Conservation (phyloP, 2,113 vertebrate genomes). For the Myrmecophaga tridactyla region DNA sequence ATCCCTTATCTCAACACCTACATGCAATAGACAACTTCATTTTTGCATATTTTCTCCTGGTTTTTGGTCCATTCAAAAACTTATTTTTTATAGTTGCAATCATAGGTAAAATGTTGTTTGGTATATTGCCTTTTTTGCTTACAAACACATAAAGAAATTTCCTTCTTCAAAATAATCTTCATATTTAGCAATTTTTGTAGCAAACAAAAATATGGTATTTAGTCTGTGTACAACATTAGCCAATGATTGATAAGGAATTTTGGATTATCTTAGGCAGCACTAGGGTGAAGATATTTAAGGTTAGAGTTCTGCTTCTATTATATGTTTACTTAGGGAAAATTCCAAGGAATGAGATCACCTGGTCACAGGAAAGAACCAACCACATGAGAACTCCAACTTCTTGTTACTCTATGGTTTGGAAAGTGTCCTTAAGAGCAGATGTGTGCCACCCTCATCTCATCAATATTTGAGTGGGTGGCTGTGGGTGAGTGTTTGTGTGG, state of each 20-base stretch:
- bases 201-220: background rate
- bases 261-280: background rate
- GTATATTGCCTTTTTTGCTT: background rate
- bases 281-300: background rate
- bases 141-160: background rate
- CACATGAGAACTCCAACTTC: background rate
- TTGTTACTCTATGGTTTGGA: background rate
- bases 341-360: background rate
- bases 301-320: background rate
- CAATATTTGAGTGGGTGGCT: accelerated
- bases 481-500: too few species aligned
- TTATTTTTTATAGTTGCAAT: background rate
- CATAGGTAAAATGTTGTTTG: background rate
- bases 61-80: background rate
- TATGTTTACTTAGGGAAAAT: background rate
- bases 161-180: too few species aligned
- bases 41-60: background rate
- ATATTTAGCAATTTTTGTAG: background rate
- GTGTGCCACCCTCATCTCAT: background rate
- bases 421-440: accelerated
- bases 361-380: accelerated
- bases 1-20: background rate
- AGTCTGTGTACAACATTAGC: background rate
- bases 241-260: background rate
- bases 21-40: background rate